phyloP scores from a whole-genome alignment of 2,113 vertebrate genomes.

The Phyllostomus discolor region DNA sequence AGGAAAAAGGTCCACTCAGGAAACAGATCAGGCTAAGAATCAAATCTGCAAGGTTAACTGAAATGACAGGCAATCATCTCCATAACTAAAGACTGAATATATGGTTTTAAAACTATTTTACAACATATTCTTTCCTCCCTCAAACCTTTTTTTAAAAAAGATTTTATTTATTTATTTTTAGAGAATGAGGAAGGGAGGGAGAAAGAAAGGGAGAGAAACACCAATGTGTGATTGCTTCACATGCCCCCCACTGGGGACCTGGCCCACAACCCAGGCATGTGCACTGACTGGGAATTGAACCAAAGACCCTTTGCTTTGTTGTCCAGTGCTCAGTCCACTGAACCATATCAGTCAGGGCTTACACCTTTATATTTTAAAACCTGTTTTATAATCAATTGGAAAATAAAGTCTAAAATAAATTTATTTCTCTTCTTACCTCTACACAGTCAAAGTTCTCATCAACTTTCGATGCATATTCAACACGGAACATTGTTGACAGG shows the following conservation, averaged over 20 bases:
- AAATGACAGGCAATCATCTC: not conserved
- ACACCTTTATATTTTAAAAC: conserved; percentile 39
- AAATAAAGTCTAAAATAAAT: conserved; percentile 40
- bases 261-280: no score
- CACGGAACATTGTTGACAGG: conserved; percentile 93
- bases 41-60: not conserved
- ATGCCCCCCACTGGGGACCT: no score
- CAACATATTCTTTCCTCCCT: not conserved
- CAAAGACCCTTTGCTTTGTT: no score
- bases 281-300: no score
- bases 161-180: no score
- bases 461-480: conserved; percentile 93
- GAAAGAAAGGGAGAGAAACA: no score
- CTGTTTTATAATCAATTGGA: not conserved
- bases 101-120: not conserved
- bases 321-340: no score
- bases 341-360: no score
- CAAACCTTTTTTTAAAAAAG: not conserved
- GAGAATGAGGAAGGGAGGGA: no score
- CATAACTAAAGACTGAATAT: not conserved
- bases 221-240: no score
- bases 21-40: not conserved
- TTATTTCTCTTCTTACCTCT: conserved; percentile 86
- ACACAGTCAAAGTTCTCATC: conserved; percentile 94
- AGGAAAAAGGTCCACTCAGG: not conserved